Evolutionary conservation across 2,797 vertebrate genomes (phyloP), one percentile per base, ranked within the genome.

Genomic region (Heliangelus exortis): DNA sequence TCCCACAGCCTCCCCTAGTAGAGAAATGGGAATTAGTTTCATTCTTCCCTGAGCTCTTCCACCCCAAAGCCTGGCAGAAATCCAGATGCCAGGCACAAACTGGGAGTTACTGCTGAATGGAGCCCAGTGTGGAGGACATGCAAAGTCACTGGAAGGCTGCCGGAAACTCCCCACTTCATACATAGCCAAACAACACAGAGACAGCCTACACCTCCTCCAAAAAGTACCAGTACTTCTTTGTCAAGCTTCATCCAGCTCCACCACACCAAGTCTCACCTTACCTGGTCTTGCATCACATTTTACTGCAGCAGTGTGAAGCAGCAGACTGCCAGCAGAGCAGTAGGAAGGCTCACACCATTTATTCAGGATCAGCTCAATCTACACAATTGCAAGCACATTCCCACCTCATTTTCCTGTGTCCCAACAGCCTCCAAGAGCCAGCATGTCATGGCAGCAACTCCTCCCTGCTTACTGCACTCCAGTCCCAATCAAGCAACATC

Each of bases 301-400:
- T 23, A 6, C 13, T 26, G 15, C 8, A 19, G 33, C 34, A 91
- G 48, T 36, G 34, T 36, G 34, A 36, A 36, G 34, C 34, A 36
- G 34, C 34, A 17, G 61, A 51, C 19, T 4, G 2, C 41, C 65
- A 67, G 33, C 45, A 74, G 29, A 65, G 55, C 6, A 41, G 25
- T 0, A 62, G n/a, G 55, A 71, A 63, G 28, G 41, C 72, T 48
- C 19, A 34, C 0, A 0, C 13, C 47, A 36, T 14, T 61, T 72
- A 25, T 48, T 69, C 45, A 71, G 43, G 26, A 55, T 13, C 48
- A 87, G 15, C 33, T 72, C 41, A 63, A 68, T n/a, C 61, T 14
- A 39, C 5, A 0, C 0, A 2, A 53, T 4, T n/a, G 55, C 43
- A 62, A 73, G 12, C 34, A 83, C 15, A 10, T 67, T 69, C 34